Percentiles rank a stretch among this genome's conserved stretches.
phyloP scores from a whole-genome alignment of 2,113 vertebrate species.

The Cnemophilus loriae region DNA sequence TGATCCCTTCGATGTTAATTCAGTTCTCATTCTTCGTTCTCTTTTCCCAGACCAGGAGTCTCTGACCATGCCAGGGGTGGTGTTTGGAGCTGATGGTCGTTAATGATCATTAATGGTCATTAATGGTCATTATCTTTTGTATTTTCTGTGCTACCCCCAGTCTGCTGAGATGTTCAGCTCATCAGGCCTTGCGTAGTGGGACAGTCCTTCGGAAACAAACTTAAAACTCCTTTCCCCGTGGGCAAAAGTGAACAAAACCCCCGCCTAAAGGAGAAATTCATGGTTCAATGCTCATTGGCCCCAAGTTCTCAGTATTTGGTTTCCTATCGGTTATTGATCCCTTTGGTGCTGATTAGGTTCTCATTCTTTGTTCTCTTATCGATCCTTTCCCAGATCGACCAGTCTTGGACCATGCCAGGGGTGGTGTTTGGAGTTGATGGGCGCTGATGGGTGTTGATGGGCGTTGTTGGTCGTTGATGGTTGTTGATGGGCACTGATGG shows the following conservation, averaged over 20 bases:
- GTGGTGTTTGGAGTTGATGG: background rate
- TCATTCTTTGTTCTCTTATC: background rate
- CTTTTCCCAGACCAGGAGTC: background rate
- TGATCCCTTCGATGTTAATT: too few species aligned
- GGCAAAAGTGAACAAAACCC: background rate
- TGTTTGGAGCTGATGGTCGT: background rate
- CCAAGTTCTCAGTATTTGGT: rapidly evolving
- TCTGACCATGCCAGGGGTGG: background rate
- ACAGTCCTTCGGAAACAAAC: background rate
- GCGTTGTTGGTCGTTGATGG: too few species aligned
- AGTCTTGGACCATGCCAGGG: background rate
- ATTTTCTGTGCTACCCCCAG: background rate
- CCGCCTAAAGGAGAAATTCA: background rate
- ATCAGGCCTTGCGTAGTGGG: background rate
- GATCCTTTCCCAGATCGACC: background rate
- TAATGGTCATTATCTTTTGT: background rate
- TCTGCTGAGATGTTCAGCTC: background rate
- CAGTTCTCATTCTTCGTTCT: too few species aligned
- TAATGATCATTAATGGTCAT: background rate
- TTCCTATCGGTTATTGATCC: background rate
- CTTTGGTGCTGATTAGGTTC: background rate
- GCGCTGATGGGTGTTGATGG: too few species aligned
- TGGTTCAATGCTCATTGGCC: background rate
- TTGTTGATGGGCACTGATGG: too few species aligned
- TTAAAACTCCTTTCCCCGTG: too few species aligned